Conservation (phyloP, 2,797 vertebrate genomes). For the Leptoclinus maculatus region DNA sequence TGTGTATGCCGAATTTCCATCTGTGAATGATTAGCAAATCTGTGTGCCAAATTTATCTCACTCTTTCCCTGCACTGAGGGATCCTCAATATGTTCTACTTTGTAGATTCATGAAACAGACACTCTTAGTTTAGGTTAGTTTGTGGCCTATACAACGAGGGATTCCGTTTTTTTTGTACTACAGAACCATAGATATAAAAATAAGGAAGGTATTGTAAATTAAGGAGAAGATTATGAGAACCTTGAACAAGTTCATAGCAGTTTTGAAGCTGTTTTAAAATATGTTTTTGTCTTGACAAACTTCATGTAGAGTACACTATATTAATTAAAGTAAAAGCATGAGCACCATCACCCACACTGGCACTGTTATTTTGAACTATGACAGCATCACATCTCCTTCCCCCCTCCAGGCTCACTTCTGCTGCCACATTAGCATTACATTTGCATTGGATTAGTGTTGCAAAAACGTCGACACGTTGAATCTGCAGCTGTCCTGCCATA, state of each 20-base stretch:
- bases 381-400: slow-evolving; percentile 40
- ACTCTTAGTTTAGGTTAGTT: background rate
- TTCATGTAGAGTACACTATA: background rate
- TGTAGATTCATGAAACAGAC: background rate
- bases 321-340: slow-evolving; percentile 19
- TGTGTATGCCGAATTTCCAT: slow-evolving; percentile 46
- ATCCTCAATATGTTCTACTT: background rate
- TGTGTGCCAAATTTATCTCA: slow-evolving; percentile 39
- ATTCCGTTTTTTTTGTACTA: background rate
- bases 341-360: slow-evolving; percentile 19
- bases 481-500: slow-evolving; percentile 53
- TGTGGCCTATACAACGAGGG: too few relatives aligned
- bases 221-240: background rate
- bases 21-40: slow-evolving; percentile 55
- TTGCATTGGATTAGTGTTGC: slow-evolving; percentile 62
- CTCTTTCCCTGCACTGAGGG: background rate
- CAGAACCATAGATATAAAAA: background rate
- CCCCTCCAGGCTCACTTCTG: slow-evolving; percentile 31
- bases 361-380: background rate
- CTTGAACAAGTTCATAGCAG: background rate
- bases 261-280: background rate
- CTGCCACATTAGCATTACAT: slow-evolving; percentile 66
- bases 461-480: slow-evolving; percentile 49
- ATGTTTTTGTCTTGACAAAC: background rate
- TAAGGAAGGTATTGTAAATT: too few relatives aligned